Conservation (phyloP, 2,888 invertebrate species). For the Lasioglossum morio region DNA sequence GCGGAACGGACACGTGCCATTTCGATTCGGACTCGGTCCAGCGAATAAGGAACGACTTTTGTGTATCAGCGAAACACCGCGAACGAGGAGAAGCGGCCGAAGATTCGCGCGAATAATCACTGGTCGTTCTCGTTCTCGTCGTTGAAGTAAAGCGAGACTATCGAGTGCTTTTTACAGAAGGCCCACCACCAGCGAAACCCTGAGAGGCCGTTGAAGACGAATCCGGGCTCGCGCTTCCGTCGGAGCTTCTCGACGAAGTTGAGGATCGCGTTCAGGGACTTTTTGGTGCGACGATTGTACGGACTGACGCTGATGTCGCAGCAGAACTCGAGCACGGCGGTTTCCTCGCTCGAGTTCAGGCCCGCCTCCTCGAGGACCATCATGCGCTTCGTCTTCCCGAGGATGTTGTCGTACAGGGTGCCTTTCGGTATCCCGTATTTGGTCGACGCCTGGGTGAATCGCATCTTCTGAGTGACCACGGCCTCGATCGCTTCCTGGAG, state of each 20-base stretch:
- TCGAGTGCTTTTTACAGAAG: conserved; percentile 92
- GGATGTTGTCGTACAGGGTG: conserved; percentile 91
- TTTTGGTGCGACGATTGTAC: conserved; percentile 90
- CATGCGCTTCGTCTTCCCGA: conserved; percentile 92
- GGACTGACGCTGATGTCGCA: conserved; percentile 90
- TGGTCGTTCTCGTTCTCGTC: conserved; percentile 82
- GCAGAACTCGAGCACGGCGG: conserved; percentile 89
- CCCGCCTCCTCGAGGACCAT: conserved; percentile 90
- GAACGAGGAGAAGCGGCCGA: neutral
- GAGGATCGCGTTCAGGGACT: conserved; percentile 88
- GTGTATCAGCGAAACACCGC: neutral
- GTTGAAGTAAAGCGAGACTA: conserved; percentile 88
- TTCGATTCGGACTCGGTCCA: neutral
- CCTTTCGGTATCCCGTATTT: conserved; percentile 91
- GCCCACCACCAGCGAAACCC: conserved; percentile 94
- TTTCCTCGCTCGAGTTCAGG: conserved; percentile 87
- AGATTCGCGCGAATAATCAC: conserved; percentile 62
- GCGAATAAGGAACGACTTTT: neutral
- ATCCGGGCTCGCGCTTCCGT: conserved; percentile 87
- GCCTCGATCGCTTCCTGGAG: conserved; percentile 91
- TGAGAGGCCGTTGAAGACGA: conserved; percentile 89
- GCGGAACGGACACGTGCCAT: neutral
- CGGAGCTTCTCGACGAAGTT: conserved; percentile 89
- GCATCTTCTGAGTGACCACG: conserved; percentile 91
- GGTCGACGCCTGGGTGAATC: conserved; percentile 91